Evolutionary conservation across 1,140 invertebrate species (phyloP), one percentile per base, ranked within the genome.

Genomic region (Phenacoccus solenopsis): DNA sequence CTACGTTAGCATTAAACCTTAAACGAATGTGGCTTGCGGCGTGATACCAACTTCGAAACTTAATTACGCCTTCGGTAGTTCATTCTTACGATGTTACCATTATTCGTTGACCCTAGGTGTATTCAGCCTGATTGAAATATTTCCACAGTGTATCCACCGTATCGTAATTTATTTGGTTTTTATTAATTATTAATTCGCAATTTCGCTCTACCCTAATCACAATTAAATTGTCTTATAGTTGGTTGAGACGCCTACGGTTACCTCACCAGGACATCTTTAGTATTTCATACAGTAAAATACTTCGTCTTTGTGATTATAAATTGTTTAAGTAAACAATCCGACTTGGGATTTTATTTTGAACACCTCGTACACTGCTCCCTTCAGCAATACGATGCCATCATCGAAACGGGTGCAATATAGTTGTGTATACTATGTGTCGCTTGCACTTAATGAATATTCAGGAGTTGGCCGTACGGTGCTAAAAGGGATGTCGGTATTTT

Each of bases 381-480:
- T 5, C 30, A 7, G 30, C 5, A 7, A 32, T 32, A 32, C 30
- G 30, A 32, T 5, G n/a, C n/a, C 13, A 49, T 49, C 38, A 16
- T 49, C 38, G 38, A 10, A 49, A 49, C 38, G 38, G 20, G 38
- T 49, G 38, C 38, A 49, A 49, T 49, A 49, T 16, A 49, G 38
- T n/a, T 49, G 16, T 49, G 30, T 32, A n/a, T 49, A 49, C 38
- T 64, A 38, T 25, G 59, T 64, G 59, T 24, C 59, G 59, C 59
- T 25, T 64, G 59, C 59, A 64, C 59, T 64, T 64, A 64, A 64
- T 64, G 59, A 64, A 64, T 64, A 64, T 64, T 64, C 59, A 64
- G 25, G 25, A 64, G 21, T 64, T 64, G 20, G 59, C 59, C 59
- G 21, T 27, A 64, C 59, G 59, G 59, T 64, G 59, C 59, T 20